Evolutionary conservation across 2,797 vertebrate species (phyloP).

Genomic region (Cyprinodon diabolis): DNA sequence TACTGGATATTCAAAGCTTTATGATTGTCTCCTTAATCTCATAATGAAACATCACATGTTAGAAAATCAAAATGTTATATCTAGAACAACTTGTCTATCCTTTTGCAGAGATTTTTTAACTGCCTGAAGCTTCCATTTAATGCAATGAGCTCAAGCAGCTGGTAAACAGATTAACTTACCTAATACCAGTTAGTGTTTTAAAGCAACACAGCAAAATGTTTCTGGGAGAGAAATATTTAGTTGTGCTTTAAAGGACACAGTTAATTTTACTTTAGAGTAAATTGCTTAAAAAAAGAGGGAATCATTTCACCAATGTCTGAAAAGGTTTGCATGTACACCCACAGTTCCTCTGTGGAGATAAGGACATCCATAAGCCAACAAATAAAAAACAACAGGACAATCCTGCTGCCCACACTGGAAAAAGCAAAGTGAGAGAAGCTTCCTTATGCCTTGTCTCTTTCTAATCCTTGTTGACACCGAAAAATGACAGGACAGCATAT

Average conservation of each 20-base stretch:
- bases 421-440: not conserved
- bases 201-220: not conserved
- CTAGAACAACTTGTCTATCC: no score
- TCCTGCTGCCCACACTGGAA: constrained; percentile 2
- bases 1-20: no score
- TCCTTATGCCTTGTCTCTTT: not conserved
- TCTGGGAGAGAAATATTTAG: not conserved
- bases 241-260: not conserved
- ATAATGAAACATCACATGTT: no score
- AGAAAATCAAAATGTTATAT: no score
- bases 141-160: not conserved
- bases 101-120: not conserved
- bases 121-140: no score
- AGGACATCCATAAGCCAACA: not conserved
- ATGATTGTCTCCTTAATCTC: no score
- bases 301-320: not conserved
- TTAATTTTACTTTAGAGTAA: not conserved
- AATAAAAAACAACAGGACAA: not conserved
- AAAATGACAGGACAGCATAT: constrained; percentile 1
- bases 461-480: not conserved
- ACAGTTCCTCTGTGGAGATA: not conserved
- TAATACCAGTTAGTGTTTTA: not conserved
- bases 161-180: not conserved
- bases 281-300: not conserved
- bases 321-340: not conserved